A percentile compares a stretch with the other conserved stretches of the same genome.
These are phyloP conservation scores for Gymnoscopelus microlampas DNA, from an alignment of 2,797 vertebrate genomes.

Conservation along the genomic window DNA sequence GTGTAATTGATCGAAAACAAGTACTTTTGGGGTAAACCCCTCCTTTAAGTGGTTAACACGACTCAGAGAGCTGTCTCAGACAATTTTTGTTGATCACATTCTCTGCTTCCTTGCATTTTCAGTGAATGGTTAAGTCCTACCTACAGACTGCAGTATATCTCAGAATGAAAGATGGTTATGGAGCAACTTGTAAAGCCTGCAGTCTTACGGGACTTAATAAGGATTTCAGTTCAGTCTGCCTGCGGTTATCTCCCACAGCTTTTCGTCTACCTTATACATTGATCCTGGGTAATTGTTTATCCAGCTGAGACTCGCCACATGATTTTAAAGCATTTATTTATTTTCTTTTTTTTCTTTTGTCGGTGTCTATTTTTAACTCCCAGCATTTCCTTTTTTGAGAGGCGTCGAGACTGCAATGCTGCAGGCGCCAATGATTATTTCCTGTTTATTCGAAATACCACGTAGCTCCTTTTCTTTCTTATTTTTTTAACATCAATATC, in stretches of 20 bases:
- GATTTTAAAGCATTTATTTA: conserved; percentile 25
- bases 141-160: neutral
- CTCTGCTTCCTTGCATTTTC: too few species aligned
- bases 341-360: neutral
- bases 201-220: conserved; percentile 21
- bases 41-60: too few species aligned
- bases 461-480: conserved; percentile 5
- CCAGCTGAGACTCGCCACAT: conserved; percentile 28
- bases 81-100: too few species aligned
- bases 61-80: too few species aligned
- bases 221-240: conserved; percentile 37
- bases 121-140: too few species aligned
- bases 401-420: conserved; percentile 4
- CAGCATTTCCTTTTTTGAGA: conserved; percentile 24
- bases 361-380: neutral
- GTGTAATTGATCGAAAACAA: too few species aligned
- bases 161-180: neutral
- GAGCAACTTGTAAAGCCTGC: conserved; percentile 20
- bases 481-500: conserved; percentile 21
- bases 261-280: conserved; percentile 5
- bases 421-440: conserved; percentile 3
- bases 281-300: conserved; percentile 48
- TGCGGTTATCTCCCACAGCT: conserved; percentile 35
- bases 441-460: conserved; percentile 8
- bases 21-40: too few species aligned